phyloP scores from a whole-genome alignment of 2,113 vertebrate species.

The Montifringilla adamsi region DNA sequence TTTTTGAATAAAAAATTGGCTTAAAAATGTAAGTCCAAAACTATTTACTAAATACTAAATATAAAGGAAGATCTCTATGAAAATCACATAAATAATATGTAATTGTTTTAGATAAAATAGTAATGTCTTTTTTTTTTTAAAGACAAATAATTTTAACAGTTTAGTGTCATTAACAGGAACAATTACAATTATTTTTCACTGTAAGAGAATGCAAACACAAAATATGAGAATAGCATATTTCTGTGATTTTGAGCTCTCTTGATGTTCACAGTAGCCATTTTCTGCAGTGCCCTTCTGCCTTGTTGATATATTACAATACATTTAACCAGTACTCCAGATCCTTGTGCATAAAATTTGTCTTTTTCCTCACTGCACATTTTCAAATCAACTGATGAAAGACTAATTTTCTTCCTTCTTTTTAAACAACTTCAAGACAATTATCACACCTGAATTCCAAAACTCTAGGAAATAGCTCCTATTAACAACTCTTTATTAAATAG shows the following conservation, averaged over 20 bases:
- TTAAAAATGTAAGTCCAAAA: not conserved
- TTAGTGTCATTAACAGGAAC: not conserved
- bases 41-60: not conserved
- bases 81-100: not conserved
- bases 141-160: not conserved
- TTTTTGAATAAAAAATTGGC: not conserved
- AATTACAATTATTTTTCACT: not conserved
- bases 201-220: not conserved
- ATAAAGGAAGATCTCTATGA: not conserved
- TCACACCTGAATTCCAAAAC: not conserved
- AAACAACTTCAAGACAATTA: not conserved
- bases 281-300: not conserved
- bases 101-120: not conserved
- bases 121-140: not conserved
- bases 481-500: not conserved
- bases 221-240: not conserved
- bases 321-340: not conserved
- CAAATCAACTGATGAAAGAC: not conserved
- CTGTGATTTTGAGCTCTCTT: not conserved
- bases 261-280: not conserved
- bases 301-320: not conserved
- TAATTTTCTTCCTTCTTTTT: not conserved
- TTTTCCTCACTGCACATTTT: not conserved
- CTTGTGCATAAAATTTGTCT: not conserved
- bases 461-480: not conserved